Conservation (phyloP, 2,888 invertebrate genomes). For the Lithophane socia region DNA sequence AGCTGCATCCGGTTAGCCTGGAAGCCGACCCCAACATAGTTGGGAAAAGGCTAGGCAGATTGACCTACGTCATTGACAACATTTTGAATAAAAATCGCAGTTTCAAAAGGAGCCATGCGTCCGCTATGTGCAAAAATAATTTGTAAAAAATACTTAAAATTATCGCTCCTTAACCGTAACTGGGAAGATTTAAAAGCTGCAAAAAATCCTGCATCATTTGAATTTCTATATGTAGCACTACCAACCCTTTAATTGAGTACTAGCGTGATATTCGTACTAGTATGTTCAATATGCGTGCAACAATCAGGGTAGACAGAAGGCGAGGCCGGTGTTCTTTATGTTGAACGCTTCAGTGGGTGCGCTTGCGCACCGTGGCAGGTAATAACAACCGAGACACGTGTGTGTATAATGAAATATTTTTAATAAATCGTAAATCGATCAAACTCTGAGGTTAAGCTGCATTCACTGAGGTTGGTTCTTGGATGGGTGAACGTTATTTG, state of each 20-base stretch:
- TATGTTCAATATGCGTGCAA: slow-evolving; percentile 50
- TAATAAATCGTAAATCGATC: no score
- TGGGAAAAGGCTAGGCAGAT: no score
- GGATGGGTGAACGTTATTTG: neutral
- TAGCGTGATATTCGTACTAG: slow-evolving; percentile 20
- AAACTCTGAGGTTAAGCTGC: neutral
- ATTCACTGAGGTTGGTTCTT: neutral
- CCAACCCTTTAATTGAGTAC: neutral
- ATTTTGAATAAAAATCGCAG: neutral
- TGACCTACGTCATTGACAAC: no score
- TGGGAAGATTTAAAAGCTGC: neutral
- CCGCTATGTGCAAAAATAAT: no score
- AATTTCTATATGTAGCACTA: neutral
- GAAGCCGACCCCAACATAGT: no score
- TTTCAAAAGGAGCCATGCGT: neutral
- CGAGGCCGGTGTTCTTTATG: slow-evolving; percentile 37
- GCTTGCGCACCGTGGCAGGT: slow-evolving; percentile 35
- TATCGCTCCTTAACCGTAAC: no score
- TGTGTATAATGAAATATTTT: slow-evolving; percentile 3
- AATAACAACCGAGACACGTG: neutral
- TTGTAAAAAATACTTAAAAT: no score
- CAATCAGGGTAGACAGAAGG: slow-evolving; percentile 53
- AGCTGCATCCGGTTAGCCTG: no score
- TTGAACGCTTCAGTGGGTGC: slow-evolving; percentile 46
- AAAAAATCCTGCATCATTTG: neutral